Evolutionary conservation across 2,113 vertebrate species (phyloP).

Genomic region (Lycocorax pyrrhopterus): DNA sequence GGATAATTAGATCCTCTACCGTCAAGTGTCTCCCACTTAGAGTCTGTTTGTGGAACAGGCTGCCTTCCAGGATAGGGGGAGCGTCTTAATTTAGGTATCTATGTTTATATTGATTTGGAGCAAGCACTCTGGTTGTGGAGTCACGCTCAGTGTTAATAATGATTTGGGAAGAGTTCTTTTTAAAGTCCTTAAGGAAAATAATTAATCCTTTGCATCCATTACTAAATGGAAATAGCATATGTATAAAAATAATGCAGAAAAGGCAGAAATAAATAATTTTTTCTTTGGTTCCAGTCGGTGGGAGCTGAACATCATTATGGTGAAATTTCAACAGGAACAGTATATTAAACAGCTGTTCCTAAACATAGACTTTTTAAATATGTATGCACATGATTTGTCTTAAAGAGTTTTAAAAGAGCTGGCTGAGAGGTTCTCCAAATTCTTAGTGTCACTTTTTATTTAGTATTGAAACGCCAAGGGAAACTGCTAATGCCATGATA

Average conservation of each 20-base stretch:
- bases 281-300: neutral
- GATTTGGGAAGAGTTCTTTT: neutral
- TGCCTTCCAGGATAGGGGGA: neutral
- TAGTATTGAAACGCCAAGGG: neutral
- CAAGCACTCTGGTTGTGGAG: neutral
- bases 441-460: neutral
- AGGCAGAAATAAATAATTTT: neutral
- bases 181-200: neutral
- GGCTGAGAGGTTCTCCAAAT: neutral
- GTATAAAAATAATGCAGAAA: constrained; percentile 2
- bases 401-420: neutral
- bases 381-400: neutral
- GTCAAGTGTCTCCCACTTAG: neutral
- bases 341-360: constrained; percentile 34
- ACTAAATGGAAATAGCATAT: neutral
- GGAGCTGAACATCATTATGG: neutral
- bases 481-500: neutral
- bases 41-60: neutral
- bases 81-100: neutral
- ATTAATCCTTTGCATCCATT: neutral
- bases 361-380: constrained; percentile 12
- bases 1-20: neutral
- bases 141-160: neutral
- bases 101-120: neutral
- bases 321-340: constrained; percentile 1